Evolutionary conservation across 2,888 invertebrate genomes (phyloP).

Genomic region (Xanthostigma xanthostigma): DNA sequence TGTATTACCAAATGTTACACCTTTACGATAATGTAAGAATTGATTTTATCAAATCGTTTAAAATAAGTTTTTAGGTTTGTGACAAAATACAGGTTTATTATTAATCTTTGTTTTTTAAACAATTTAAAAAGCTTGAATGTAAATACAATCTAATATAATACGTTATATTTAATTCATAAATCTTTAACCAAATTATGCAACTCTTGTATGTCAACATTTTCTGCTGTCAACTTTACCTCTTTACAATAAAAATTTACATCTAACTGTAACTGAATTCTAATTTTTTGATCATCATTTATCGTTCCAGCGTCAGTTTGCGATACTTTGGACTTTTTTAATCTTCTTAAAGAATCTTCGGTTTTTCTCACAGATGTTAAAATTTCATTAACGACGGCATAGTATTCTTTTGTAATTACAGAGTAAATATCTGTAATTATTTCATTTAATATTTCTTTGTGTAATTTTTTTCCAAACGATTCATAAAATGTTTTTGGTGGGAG

Average conservation of each 20-base stretch:
- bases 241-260: conserved; percentile 66
- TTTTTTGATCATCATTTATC: conserved; percentile 83
- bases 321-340: conserved; percentile 47
- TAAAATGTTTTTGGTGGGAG: conserved; percentile 44
- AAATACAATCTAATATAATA: too few relatives aligned
- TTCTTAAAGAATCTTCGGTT: conserved; percentile 85
- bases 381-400: conserved; percentile 63
- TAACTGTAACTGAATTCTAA: conserved; percentile 73
- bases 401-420: conserved; percentile 34
- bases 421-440: conserved; percentile 30
- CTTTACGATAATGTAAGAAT: too few relatives aligned
- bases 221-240: conserved; percentile 20
- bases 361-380: conserved; percentile 86
- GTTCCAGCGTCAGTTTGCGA: conserved; percentile 29
- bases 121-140: too few relatives aligned
- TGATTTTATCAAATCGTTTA: too few relatives aligned
- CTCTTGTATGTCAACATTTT: too few relatives aligned
- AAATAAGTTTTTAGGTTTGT: too few relatives aligned
- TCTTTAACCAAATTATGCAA: too few relatives aligned
- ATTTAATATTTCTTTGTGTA: conserved; percentile 25
- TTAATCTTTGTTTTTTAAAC: too few relatives aligned
- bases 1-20: too few relatives aligned
- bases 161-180: too few relatives aligned
- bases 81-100: too few relatives aligned
- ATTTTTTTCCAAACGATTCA: conserved; percentile 28